Percentiles rank a stretch among this genome's conserved stretches.
phyloP scores from a whole-genome alignment of 2,113 vertebrate genomes.

The Colius striatus region DNA sequence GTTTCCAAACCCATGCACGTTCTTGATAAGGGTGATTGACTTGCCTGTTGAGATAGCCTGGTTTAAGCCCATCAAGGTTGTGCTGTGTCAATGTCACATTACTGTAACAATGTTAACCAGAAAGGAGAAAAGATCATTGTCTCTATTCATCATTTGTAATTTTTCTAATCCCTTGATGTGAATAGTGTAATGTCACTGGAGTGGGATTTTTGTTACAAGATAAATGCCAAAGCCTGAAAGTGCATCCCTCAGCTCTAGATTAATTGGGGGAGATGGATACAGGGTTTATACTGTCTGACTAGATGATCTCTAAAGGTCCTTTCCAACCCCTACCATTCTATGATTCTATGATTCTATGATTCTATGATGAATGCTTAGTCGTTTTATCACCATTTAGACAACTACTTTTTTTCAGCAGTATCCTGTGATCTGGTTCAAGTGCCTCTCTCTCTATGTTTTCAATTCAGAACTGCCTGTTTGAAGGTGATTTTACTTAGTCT shows the following conservation, averaged over 20 bases:
- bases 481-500: not conserved
- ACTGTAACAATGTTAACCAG: not conserved
- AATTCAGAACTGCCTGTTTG: not conserved
- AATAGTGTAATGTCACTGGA: not conserved
- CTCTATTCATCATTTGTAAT: not conserved
- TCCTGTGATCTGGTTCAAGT: not conserved
- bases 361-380: not conserved
- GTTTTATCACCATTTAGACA: not conserved
- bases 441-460: not conserved
- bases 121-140: not conserved
- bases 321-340: too few relatives aligned
- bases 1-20: not conserved
- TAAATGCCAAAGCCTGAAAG: not conserved
- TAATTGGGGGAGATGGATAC: not conserved
- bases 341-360: too few relatives aligned
- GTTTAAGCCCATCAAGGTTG: not conserved
- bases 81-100: not conserved
- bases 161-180: not conserved
- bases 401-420: not conserved
- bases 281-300: not conserved
- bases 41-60: not conserved
- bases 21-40: not conserved
- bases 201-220: not conserved
- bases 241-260: not conserved
- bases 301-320: too few relatives aligned